Evolutionary conservation across 2,113 vertebrate species (phyloP).

Genomic region (Cygnus buccinator): DNA sequence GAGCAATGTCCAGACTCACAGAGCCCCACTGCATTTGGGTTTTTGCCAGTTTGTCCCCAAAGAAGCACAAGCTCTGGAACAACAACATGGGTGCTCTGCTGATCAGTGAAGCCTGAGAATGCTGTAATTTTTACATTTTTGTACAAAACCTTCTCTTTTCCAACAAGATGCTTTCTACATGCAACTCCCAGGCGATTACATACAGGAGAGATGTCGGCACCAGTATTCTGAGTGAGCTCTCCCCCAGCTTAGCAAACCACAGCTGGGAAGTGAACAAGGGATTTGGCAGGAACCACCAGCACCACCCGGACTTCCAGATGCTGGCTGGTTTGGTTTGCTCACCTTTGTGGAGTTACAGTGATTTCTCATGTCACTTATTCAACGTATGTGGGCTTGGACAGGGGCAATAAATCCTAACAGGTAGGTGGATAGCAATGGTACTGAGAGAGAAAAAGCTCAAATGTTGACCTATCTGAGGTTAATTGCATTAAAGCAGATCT

Average conservation of each 20-base stretch:
- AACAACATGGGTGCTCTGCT: accelerated
- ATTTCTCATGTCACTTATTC: background rate
- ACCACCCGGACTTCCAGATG: background rate
- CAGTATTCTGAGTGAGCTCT: background rate
- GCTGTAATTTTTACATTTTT: background rate
- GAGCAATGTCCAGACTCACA: background rate
- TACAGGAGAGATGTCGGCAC: background rate
- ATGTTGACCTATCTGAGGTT: background rate
- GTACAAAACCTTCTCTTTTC: background rate
- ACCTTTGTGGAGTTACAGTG: background rate
- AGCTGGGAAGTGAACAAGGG: background rate
- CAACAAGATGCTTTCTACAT: background rate
- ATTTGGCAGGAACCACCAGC: background rate
- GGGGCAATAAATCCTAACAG: background rate
- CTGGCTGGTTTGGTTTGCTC: background rate
- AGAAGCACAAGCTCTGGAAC: background rate
- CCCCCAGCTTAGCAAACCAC: background rate
- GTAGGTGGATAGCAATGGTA: background rate
- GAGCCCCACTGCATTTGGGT: background rate
- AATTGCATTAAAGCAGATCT: background rate
- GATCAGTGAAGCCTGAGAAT: background rate
- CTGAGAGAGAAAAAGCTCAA: background rate
- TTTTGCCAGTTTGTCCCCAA: background rate
- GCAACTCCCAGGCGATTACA: background rate
- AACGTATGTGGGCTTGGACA: background rate